Evolutionary conservation across 2,797 vertebrate species (phyloP).

Genomic region (Danio jaintianensis): DNA sequence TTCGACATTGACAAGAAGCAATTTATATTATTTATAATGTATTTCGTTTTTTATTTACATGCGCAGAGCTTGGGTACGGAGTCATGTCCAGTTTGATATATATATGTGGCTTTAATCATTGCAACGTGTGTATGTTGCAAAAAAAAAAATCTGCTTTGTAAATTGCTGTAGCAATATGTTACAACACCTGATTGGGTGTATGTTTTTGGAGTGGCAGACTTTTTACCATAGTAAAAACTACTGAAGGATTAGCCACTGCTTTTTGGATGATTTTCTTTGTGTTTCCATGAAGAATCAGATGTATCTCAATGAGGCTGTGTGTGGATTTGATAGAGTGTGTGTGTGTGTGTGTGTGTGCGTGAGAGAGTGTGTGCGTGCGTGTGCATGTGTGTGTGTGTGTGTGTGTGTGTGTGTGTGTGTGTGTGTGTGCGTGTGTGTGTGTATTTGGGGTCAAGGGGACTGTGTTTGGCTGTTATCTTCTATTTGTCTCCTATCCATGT

Average conservation of each 20-base stretch:
- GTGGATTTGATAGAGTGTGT: conserved; percentile 41
- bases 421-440: conserved; percentile 33
- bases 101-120: conserved; percentile 97
- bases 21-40: conserved; percentile 58
- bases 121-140: conserved; percentile 75
- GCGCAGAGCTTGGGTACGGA: conserved; percentile 91
- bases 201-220: conserved; percentile 92
- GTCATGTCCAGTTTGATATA: conserved; percentile 92
- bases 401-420: conserved; percentile 54
- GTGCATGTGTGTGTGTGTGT: conserved; percentile 59
- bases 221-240: conserved; percentile 89
- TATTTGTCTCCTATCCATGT: conserved; percentile 85
- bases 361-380: no score
- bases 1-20: conserved; percentile 71
- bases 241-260: conserved; percentile 88
- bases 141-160: conserved; percentile 87
- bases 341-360: conserved; percentile 37
- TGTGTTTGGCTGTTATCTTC: conserved; percentile 75
- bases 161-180: conserved; percentile 98
- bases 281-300: conserved; percentile 89
- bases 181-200: conserved; percentile 90
- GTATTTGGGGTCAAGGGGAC: conserved; percentile 54
- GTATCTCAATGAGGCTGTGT: conserved; percentile 76
- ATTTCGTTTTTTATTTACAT: conserved; percentile 69
- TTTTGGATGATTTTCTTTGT: conserved; percentile 83